Conservation (phyloP, 2,797 vertebrate genomes). For the Denticeps clupeoides region DNA sequence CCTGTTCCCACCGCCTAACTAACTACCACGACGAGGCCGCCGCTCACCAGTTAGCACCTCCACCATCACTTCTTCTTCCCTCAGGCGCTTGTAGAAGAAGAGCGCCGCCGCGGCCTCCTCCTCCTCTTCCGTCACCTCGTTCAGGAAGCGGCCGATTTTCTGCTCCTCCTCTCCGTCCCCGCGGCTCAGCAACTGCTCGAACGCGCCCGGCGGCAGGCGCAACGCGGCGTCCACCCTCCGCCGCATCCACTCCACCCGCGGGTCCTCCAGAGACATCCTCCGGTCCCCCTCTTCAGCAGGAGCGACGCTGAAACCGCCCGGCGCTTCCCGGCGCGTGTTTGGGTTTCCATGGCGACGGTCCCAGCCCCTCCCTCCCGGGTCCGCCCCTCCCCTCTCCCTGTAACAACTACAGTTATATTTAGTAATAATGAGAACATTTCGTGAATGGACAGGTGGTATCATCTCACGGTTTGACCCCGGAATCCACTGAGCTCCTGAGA, state of each 20-base stretch:
- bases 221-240: constrained; percentile 53
- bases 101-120: constrained; percentile 42
- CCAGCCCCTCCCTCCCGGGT: too few species aligned
- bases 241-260: constrained; percentile 75
- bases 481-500: too few species aligned
- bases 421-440: too few species aligned
- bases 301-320: too few species aligned
- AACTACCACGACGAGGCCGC: not conserved
- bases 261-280: constrained; percentile 61
- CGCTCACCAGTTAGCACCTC: constrained; percentile 52
- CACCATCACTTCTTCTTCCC: constrained; percentile 53
- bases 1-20: too few species aligned
- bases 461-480: too few species aligned
- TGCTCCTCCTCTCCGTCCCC: constrained; percentile 52
- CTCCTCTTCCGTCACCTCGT: constrained; percentile 38
- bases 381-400: too few species aligned
- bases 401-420: too few species aligned
- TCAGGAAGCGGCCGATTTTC: constrained; percentile 55
- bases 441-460: too few species aligned
- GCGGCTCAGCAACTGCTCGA: constrained; percentile 70
- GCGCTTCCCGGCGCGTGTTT: too few species aligned
- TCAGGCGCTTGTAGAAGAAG: constrained; percentile 56
- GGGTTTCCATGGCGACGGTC: too few species aligned
- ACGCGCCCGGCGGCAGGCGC: constrained; percentile 41
- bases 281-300: too few species aligned